Evolutionary conservation across 2,888 invertebrate species (phyloP), one percentile per base, ranked within the genome.

Genomic region (Abrostola triplasia): DNA sequence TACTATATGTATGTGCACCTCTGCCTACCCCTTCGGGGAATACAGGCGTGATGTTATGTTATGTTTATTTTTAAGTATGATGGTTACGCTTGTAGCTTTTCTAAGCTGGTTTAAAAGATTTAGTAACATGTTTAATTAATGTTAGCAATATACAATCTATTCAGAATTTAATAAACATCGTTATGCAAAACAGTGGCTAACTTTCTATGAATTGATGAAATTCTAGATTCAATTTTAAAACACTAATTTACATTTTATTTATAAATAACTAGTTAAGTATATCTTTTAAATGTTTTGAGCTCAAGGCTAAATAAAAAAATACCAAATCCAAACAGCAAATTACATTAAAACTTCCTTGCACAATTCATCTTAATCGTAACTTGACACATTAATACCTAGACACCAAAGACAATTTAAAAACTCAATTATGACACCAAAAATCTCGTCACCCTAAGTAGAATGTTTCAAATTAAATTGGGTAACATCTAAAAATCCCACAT

Each of bases 401-500:
- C 48, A 53, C 12, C 37, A 41, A 54, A 60, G 37, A 35, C 58
- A 62, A 67, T 71, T 59, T 12, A 40, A 58, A 73, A 73, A 72
- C 69, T 72, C 73, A 72, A 73, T 72, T 73, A 60, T 35, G 55
- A n/a, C 36, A 59, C 48, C 54, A 49, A 55, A 67, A 71, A 56
- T 58, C 60, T 50, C 57, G 36, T 40, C 50, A n/a, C 36, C 58
- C 52, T 35, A 40, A 54, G 44, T 35, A 54, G 48, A 71, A 64
- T 71, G 61, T 66, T 64, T 40, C 64, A 64, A 73, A 71, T 75
- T 71, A 75, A 71, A 75, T 55, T 73, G 59, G 38, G 47, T 10
- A 24, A 51, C 75, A 58, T 71, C 58, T 60, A 62, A 68, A 74
- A 75, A 72, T 64, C 53, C 52, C 57, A 52, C 59, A 41, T 64